A percentile compares a stretch with the other conserved stretches of the same genome.
These are phyloP conservation scores for Podiceps cristatus DNA, from an alignment of 2,113 vertebrate species.

Conservation along the genomic window DNA sequence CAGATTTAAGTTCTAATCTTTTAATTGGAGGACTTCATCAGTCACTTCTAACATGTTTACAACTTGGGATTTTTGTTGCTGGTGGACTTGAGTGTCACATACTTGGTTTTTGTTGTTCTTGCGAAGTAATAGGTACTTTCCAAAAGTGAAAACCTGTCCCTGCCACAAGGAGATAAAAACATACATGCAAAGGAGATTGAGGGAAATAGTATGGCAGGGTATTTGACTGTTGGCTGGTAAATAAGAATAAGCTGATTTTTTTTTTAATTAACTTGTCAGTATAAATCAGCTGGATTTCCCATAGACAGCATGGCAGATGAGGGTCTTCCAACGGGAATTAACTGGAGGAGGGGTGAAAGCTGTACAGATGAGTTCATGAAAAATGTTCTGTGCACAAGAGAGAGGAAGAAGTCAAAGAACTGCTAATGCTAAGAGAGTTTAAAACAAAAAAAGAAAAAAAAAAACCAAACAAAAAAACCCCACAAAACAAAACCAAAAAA, in stretches of 20 bases:
- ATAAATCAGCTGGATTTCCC: slow-evolving; percentile 52
- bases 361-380: slow-evolving; percentile 11
- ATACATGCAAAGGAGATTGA: background rate
- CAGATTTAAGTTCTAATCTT: background rate
- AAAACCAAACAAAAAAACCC: too few species aligned
- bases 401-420: background rate
- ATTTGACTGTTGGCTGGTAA: slow-evolving; percentile 26
- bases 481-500: too few species aligned
- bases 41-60: background rate
- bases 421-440: background rate
- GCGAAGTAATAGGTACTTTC: background rate
- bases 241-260: slow-evolving; percentile 30
- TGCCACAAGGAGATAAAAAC: background rate
- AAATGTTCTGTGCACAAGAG: background rate
- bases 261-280: slow-evolving; percentile 57
- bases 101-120: background rate
- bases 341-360: background rate
- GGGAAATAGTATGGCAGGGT: background rate
- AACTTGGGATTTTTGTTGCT: background rate
- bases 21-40: background rate
- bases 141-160: background rate
- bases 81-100: background rate
- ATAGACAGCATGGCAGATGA: slow-evolving; percentile 2
- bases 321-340: slow-evolving; percentile 38
- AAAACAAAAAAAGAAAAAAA: background rate